A percentile compares a stretch with the other conserved stretches of the same genome.
Evolutionary conservation across 2,888 invertebrate species (phyloP).

Genomic region (Catocala fraxini): DNA sequence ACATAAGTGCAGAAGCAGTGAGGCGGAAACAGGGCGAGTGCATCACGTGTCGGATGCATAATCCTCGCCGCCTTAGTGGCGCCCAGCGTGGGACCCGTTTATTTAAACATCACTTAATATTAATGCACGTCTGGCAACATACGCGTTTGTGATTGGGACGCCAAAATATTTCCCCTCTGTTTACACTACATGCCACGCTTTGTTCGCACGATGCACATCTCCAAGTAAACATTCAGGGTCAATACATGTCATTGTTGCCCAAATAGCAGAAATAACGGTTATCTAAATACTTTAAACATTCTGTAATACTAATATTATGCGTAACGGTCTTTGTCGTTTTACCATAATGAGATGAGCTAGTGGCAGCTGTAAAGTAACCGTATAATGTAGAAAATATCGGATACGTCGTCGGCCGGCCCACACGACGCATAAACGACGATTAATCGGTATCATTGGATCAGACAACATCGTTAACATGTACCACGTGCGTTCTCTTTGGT

Average conservation of each 20-base stretch:
- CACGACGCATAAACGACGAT: slow-evolving; percentile 56
- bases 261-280: slow-evolving; percentile 61
- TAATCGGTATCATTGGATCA: slow-evolving; percentile 51
- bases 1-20: slow-evolving; percentile 56
- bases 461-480: slow-evolving; percentile 50
- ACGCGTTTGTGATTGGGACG: slow-evolving; percentile 54
- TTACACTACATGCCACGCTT: slow-evolving; percentile 50
- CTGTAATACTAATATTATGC: slow-evolving; percentile 65
- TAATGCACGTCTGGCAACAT: slow-evolving; percentile 56
- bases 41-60: slow-evolving; percentile 51
- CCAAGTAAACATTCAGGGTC: slow-evolving; percentile 47
- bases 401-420: slow-evolving; percentile 59
- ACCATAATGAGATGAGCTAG: slow-evolving; percentile 60
- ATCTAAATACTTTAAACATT: slow-evolving; percentile 57
- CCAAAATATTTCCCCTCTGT: slow-evolving; percentile 51
- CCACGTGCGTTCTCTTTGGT: slow-evolving; percentile 49
- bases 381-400: slow-evolving; percentile 54
- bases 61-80: slow-evolving; percentile 49
- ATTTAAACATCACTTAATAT: slow-evolving; percentile 55
- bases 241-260: slow-evolving; percentile 59
- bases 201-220: slow-evolving; percentile 60
- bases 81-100: slow-evolving; percentile 58
- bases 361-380: slow-evolving; percentile 44
- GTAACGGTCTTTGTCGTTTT: slow-evolving; percentile 68
- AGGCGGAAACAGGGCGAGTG: slow-evolving; percentile 52